Base-by-base conservation (phyloP, 2,888 invertebrate species). In the Drosophila tripunctata region DNA sequence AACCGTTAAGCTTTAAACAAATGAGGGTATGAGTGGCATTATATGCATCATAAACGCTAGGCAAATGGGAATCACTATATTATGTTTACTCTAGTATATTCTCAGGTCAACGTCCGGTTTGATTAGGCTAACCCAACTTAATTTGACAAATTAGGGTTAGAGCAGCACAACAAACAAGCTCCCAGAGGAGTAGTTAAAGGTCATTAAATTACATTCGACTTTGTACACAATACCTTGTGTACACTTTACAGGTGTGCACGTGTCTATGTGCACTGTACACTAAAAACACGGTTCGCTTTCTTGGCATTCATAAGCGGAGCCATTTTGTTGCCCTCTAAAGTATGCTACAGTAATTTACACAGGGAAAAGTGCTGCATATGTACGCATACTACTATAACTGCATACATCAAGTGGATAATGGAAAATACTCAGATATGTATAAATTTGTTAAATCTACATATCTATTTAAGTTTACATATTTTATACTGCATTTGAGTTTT, bases 311-410 rank as follows among this genome's bases (percentile, higher is more conserved):
- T n/a, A 60, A 38, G 77, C 75, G 68, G 75, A 79, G 75, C 56
- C 68, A 58, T 72, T 70, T 64, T 44, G n/a, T 45, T 60, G 70
- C 67, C 73, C 72, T 40, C 56, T 21, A 54, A 76, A 64, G 73
- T 75, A 70, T 66, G 77, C 75, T 67, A 62, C 77, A 66, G 69
- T 58, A 79, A 73, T 75, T 79, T 62, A 57, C 62, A 72, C 69
- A 69, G 43, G 65, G 58, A 62, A 74, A 52, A 33, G 60, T 68
- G 33, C 27, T 48, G 19, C 31, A 54, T 22, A 35, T 56, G 47
- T 35, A 17, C n/a, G n/a, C n/a, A n/a, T n/a, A n/a, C n/a, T n/a
- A n/a, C n/a, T n/a, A n/a, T n/a, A n/a, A n/a, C n/a, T n/a, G n/a
- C n/a, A n/a, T n/a, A n/a, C n/a, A n/a, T n/a, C n/a, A n/a, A n/a